Base-by-base conservation (phyloP, 2,888 invertebrate species). In the Pristionchus maxplancki region DNA sequence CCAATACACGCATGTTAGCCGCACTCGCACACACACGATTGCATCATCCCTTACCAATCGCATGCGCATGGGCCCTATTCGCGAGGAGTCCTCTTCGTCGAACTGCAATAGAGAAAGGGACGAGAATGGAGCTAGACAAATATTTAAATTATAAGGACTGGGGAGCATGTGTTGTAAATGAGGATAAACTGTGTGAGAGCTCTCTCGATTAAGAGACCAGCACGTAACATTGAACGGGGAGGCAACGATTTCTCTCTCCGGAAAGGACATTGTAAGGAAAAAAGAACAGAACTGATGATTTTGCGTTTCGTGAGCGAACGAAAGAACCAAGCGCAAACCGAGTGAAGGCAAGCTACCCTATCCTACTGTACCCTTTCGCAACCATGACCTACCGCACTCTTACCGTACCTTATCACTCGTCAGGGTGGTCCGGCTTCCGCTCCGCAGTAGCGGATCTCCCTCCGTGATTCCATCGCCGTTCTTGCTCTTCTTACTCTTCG, bases 371-470 rank as follows among this genome's bases (percentile, higher is more conserved):
- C 17, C 64, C 31, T 15, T 28, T 3, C 28, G 28, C 64, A 3
- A 64, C 11, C 6, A 28, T 62, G n/a, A 2, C 58, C 17, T 67
- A 67, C 67, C 67, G 31, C 31, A 67, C 67, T 24, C 67, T 67
- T 78, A 44, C 78, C 85, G 67, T 71, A 94, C 94, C 93, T 94
- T 94, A 89, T 94, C 94, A 37, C 93, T 93, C 81, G 91, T 92
- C 40, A 93, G 91, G 13, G 93, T 92, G 34, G 90, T 91, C 17
- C 93, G 88, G 28, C 91, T 91, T n/a, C 93, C 93, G 24, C 93
- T 93, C 64, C 94, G 90, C 15, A 94, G 90, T 20, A 94, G 91
- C 34, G 94, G 93, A 85, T 94, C 94, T 4, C 92, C 91, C 89
- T 94, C 94, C 4, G 91, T 90, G 28, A 90, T 64, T 8, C 88